These are phyloP conservation scores for Eudemis profundana DNA, from an alignment of 2,888 invertebrate species.

Conservation along the genomic window DNA sequence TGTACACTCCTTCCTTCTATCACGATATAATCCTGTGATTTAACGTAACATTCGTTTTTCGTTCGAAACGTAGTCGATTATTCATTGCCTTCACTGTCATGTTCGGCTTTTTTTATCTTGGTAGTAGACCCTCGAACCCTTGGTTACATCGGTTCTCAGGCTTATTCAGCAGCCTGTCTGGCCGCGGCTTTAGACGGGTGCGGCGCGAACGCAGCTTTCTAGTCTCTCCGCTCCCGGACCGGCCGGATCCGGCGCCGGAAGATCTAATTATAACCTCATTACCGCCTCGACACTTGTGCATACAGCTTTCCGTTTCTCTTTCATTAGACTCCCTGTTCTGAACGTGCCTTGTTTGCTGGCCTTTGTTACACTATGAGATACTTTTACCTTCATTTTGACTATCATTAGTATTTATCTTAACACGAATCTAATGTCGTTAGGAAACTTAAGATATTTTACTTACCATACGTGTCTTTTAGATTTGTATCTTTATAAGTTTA, in stretches of 20 bases:
- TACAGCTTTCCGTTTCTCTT: constrained; percentile 64
- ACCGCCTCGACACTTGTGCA: constrained; percentile 57
- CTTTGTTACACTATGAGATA: constrained; percentile 39
- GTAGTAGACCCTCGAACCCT: neutral
- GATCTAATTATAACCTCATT: constrained; percentile 75
- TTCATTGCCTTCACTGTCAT: too few species aligned
- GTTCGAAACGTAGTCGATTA: too few species aligned
- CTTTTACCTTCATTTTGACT: constrained; percentile 41
- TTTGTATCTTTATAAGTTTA: constrained; percentile 30
- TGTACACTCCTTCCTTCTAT: too few species aligned
- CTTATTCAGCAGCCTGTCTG: neutral
- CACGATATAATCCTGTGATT: too few species aligned
- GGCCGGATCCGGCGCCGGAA: constrained; percentile 67
- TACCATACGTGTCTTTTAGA: constrained; percentile 22
- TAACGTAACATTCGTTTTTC: too few species aligned
- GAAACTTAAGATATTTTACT: constrained; percentile 17
- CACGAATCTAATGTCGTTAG: constrained; percentile 34
- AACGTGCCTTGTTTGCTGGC: constrained; percentile 29
- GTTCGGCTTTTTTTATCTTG: neutral
- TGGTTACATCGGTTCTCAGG: neutral
- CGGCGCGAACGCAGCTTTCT: constrained; percentile 41
- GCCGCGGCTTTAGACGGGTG: constrained; percentile 45
- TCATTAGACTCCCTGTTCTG: constrained; percentile 48
- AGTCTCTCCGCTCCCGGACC: constrained; percentile 47
- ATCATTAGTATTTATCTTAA: constrained; percentile 35